Percentiles rank a stretch among this genome's conserved stretches.
Evolutionary conservation across 2,888 invertebrate genomes (phyloP).

Genomic region (Drosophila planitibia): DNA sequence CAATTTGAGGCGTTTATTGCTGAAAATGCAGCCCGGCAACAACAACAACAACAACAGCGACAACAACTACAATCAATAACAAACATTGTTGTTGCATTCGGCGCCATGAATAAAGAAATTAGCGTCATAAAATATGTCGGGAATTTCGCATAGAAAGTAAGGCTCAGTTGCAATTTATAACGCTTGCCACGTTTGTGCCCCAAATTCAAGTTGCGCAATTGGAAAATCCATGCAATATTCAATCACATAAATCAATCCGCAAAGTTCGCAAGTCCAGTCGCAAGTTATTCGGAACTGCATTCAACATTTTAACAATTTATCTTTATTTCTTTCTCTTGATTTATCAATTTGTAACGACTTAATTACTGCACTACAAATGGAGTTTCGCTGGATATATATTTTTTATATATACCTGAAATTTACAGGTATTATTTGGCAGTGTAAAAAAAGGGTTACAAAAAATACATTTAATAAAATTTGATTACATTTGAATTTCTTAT

Average conservation of each 20-base stretch:
- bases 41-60: constrained; percentile 8
- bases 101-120: constrained; percentile 78
- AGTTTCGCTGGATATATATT: not conserved
- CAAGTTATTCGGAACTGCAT: not conserved
- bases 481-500: not conserved
- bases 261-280: not conserved
- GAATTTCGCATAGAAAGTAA: constrained; percentile 61
- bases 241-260: constrained; percentile 40
- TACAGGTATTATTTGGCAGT: not conserved
- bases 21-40: constrained; percentile 38
- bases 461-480: not conserved
- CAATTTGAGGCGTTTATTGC: constrained; percentile 48
- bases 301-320: not conserved
- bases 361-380: not conserved
- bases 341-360: not conserved
- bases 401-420: not conserved
- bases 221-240: constrained; percentile 57
- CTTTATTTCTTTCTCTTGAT: not conserved
- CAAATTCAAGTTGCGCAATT: constrained; percentile 24
- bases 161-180: constrained; percentile 42
- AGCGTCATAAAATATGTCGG: constrained; percentile 60
- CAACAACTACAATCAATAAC: constrained; percentile 13
- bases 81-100: constrained; percentile 14
- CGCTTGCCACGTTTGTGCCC: constrained; percentile 50
- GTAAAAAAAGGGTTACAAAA: not conserved